Evolutionary conservation across 1,140 invertebrate species (phyloP).

Genomic region (Papilio xuthus): DNA sequence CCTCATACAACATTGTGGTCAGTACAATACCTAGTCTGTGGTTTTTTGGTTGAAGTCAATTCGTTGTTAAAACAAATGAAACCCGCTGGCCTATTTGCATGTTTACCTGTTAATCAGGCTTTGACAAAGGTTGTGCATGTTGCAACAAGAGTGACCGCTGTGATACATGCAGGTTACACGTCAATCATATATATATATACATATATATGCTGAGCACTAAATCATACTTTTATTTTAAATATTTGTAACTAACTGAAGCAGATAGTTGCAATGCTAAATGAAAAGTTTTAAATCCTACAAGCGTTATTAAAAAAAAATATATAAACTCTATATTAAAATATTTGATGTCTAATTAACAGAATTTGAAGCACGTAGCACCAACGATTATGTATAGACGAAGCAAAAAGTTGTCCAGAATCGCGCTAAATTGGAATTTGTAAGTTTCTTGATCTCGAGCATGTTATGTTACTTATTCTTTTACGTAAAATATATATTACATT

Average conservation of each 20-base stretch:
- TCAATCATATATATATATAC: slow-evolving; percentile 50
- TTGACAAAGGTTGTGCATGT: slow-evolving; percentile 25
- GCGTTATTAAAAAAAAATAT: no score
- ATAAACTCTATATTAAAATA: no score
- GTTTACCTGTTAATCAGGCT: slow-evolving; percentile 28
- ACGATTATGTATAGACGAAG: no score
- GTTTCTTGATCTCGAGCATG: no score
- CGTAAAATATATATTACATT: background rate
- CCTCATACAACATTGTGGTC: background rate
- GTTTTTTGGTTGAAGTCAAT: background rate
- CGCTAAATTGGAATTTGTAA: no score
- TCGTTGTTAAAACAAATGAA: slow-evolving; percentile 19
- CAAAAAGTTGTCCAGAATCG: no score
- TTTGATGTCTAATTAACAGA: no score
- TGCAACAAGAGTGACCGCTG: slow-evolving; percentile 17
- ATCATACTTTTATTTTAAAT: slow-evolving; percentile 17
- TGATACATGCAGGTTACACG: slow-evolving; percentile 35
- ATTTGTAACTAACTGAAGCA: background rate
- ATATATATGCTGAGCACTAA: slow-evolving; percentile 45
- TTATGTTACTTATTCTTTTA: background rate
- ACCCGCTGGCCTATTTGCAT: background rate
- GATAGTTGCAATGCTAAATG: background rate
- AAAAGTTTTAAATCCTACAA: no score
- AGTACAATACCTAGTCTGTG: background rate
- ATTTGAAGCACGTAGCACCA: no score